These are phyloP conservation scores for Perca fluviatilis DNA, from an alignment of 2,113 vertebrate genomes.

Conservation along the genomic window DNA sequence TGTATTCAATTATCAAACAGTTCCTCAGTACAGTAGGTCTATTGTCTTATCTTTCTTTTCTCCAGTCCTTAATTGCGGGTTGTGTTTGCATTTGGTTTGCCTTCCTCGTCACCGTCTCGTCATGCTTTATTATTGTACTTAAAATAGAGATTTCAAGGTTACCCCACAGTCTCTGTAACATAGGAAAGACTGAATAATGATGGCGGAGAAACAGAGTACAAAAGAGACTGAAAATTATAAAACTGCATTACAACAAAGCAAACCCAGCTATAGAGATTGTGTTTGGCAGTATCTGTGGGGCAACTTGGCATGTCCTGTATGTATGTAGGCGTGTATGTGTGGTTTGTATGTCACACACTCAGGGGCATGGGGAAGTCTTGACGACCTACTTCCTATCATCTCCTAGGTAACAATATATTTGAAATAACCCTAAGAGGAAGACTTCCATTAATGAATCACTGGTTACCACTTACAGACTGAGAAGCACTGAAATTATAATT, in stretches of 20 bases:
- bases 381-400: slow-evolving; percentile 70
- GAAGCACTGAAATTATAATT: neutral
- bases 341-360: slow-evolving; percentile 34
- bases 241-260: slow-evolving; percentile 10
- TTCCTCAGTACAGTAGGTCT: neutral
- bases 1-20: neutral
- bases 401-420: slow-evolving; percentile 69
- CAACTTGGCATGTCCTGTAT: neutral
- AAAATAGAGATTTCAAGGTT: neutral
- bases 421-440: slow-evolving; percentile 37
- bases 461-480: neutral
- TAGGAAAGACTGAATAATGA: slow-evolving; percentile 1
- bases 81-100: slow-evolving; percentile 18
- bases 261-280: slow-evolving; percentile 13
- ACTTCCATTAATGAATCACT: neutral
- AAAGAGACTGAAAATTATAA: neutral
- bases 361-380: slow-evolving; percentile 29
- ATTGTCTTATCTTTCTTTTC: neutral
- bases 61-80: neutral
- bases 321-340: slow-evolving; percentile 18
- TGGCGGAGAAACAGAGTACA: neutral
- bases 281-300: slow-evolving; percentile 3
- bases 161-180: slow-evolving; percentile 2
- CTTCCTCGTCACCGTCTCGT: slow-evolving; percentile 4
- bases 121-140: neutral